Evolutionary conservation across 37 sponge, comb jelly and placozoan species (phyloP), one percentile per base, ranked within the genome.

Genomic region (Geodia barretti): DNA sequence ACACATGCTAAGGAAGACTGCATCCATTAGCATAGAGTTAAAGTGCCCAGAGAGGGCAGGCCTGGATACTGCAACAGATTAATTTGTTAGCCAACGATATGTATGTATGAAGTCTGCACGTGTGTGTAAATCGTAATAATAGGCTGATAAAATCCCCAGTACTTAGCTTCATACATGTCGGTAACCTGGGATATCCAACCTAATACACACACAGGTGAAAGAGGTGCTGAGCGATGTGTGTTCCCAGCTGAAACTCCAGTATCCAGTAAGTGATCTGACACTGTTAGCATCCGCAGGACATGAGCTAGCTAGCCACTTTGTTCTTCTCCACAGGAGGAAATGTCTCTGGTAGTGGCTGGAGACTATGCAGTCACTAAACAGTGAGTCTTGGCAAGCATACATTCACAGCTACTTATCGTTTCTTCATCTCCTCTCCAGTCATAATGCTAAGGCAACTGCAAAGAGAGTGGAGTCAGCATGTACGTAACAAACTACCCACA

Each of bases 341-440:
- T 94, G 33, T 94, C 95, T 28, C 86, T 94, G 37, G 91, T 94
- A 41, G 95, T 90, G 30, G 91, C 95, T 65, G 88, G 88, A 34
- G 95, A 94, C 31, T 94, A 94, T 77, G 86, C 88, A 5, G 73
- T 90, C 17, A 63, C 80, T 47, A 83, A 89, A 79, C 89, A 86
- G 94, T 89, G 68, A 77, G 91, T 86, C 31, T 20, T 30, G 32
- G 14, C n/a, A 30, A 39, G 32, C 14, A 47, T 47, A 47, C 11
- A 14, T 17, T 47, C 54, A 47, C 54, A 17, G 7, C 14, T 17
- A 17, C 54, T 30, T 26, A 1, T 76, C 29, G 65, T 35, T 65
- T 39, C 0, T 63, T 39, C 33, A 7, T 73, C 30, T 4, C 54
- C 17, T 39, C 14, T 76, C 8, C 61, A 81, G 88, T 62, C 88